Percentiles rank a stretch among this genome's conserved stretches.
Conservation (phyloP, 2,113 vertebrate genomes). For the Xiphias gladius region DNA sequence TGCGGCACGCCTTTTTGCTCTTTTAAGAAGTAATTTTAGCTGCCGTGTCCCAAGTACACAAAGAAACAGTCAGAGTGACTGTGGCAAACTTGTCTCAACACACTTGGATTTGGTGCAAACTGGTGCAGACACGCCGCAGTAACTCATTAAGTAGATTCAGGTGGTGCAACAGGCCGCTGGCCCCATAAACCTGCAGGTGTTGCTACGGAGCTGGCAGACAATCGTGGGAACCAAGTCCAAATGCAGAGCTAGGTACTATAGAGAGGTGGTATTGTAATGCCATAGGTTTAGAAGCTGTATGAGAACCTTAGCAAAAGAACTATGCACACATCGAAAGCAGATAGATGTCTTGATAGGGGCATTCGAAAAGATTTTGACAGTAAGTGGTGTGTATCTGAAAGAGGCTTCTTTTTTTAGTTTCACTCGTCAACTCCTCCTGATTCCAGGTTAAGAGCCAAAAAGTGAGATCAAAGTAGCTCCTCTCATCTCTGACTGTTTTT, state of each 20-base stretch:
- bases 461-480: constrained; percentile 64
- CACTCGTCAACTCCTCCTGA: constrained; percentile 41
- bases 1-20: no score
- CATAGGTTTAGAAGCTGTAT: neutral
- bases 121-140: neutral
- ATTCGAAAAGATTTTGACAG: constrained; percentile 32
- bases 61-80: constrained; percentile 6
- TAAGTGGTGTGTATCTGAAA: constrained; percentile 61
- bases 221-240: neutral
- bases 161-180: constrained; percentile 8
- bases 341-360: constrained; percentile 7
- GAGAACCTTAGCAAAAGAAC: constrained; percentile 12
- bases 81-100: constrained; percentile 7
- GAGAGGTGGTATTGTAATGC: neutral
- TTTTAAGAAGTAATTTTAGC: neutral
- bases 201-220: constrained; percentile 1
- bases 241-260: neutral
- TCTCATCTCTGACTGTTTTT: constrained; percentile 65
- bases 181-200: constrained; percentile 7
- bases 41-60: neutral
- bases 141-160: constrained; percentile 8
- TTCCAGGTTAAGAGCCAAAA: constrained; percentile 64
- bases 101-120: neutral
- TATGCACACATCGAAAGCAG: constrained; percentile 1
- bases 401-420: constrained; percentile 11